Conservation (phyloP, 2,797 vertebrate genomes). For the Capromys pilorides region DNA sequence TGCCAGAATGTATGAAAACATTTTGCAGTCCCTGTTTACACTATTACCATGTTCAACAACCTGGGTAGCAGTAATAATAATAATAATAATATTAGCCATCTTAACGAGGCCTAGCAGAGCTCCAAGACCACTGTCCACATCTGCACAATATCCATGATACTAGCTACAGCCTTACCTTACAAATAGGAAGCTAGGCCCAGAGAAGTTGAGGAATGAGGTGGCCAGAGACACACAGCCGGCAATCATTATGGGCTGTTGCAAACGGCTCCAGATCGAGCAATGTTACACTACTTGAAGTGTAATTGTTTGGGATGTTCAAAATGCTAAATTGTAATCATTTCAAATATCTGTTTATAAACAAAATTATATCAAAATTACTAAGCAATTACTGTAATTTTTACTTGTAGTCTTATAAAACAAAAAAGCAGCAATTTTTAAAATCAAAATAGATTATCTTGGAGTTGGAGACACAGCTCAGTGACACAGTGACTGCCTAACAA, state of each 20-base stretch:
- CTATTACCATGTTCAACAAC: not conserved
- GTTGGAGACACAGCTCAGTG: too few relatives aligned
- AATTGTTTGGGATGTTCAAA: constrained; percentile 2
- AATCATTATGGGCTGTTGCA: not conserved
- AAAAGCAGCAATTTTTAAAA: not conserved
- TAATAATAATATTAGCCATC: not conserved
- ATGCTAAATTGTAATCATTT: not conserved
- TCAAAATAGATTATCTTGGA: not conserved
- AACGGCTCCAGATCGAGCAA: not conserved
- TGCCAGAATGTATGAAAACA: constrained; percentile 30
- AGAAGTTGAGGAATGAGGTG: not conserved
- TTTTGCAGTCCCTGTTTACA: not conserved
- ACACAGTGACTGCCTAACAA: too few relatives aligned
- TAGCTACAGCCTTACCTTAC: not conserved
- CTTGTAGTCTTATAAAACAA: constrained; percentile 16
- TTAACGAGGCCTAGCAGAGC: not conserved
- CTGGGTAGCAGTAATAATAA: not conserved
- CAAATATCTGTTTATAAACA: not conserved
- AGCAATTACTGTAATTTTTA: not conserved
- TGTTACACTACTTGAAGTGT: not conserved
- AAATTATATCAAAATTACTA: not conserved
- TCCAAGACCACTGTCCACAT: not conserved
- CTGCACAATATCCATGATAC: not conserved
- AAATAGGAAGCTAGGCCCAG: not conserved
- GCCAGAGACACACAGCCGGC: not conserved